Conservation (phyloP, 1,140 invertebrate genomes). For the Drosophila truncata region DNA sequence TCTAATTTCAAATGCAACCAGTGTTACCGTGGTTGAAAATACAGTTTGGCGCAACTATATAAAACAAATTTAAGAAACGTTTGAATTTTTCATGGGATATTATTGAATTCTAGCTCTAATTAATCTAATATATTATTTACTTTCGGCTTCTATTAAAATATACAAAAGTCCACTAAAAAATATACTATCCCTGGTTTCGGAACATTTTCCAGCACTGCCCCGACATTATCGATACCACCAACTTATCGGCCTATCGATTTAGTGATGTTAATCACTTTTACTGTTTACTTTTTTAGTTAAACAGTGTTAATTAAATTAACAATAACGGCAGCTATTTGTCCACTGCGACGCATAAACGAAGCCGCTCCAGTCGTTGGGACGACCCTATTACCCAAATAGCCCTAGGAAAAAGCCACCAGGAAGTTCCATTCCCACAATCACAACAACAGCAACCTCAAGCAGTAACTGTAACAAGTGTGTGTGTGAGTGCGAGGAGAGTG, state of each 20-base stretch:
- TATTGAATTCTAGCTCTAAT: no score
- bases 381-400: not conserved
- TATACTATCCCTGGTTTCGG: not conserved
- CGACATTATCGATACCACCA: slow-evolving; percentile 7
- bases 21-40: not conserved
- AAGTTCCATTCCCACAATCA: slow-evolving; percentile 18
- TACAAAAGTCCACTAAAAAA: no score
- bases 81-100: no score
- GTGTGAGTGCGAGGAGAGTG: slow-evolving; percentile 27
- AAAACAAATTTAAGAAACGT: no score
- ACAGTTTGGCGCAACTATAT: no score
- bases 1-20: slow-evolving; percentile 50
- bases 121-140: no score
- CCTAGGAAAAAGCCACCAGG: slow-evolving; percentile 1
- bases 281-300: slow-evolving; percentile 64
- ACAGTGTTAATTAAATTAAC: slow-evolving; percentile 56
- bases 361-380: slow-evolving; percentile 3
- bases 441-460: slow-evolving; percentile 27
- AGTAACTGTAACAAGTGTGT: slow-evolving; percentile 20
- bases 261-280: slow-evolving; percentile 54
- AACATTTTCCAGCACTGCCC: slow-evolving; percentile 5
- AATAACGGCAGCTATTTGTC: slow-evolving; percentile 12
- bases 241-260: slow-evolving; percentile 10
- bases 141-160: no score
- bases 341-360: slow-evolving; percentile 10